Evolutionary conservation across 2,113 vertebrate species (phyloP), one percentile per base, ranked within the genome.

Genomic region (Pao palembangensis): DNA sequence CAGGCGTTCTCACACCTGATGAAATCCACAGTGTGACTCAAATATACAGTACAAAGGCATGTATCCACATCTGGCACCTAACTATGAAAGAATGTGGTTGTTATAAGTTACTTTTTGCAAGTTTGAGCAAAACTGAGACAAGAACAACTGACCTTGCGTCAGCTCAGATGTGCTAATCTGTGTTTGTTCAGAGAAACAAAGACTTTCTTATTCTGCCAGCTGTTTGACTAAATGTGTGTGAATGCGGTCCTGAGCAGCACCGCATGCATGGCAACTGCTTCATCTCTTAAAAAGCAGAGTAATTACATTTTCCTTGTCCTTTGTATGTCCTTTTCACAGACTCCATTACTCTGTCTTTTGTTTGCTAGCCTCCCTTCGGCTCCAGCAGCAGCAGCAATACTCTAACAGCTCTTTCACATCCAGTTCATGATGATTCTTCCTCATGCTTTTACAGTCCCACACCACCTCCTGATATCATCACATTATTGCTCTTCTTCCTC

Each of bases 381-480:
- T 71, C 73, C 72, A 73, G 58, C 47, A n/a, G 69, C 47, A n/a
- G 69, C 28, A 58, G 62, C 76, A 78, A 79, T 83, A 81, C 71
- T 59, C 58, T 34, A 73, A 75, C 79, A 51, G 23, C 76, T 58
- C 51, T 14, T 63, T 42, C 15, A 13, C n/a, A 47, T 47, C 57
- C 11, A 7, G 19, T 43, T 62, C 49, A 19, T 52, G 44, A 61
- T 71, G 44, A 54, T 55, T 72, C 49, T 47, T 42, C 46, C 44
- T 52, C 41, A 52, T 17, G 6, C 74, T 67, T 74, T 60, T 51
- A 28, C 25, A 28, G 25, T 28, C 25, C 25, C 25, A 28, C 25
- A 28, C 25, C 25, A 5, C 25, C 5, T 28, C 25, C 65, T 38
- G 34, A 6, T 46, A 19, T 70, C 20, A 51, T 57, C 69, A 54